Conservation (phyloP, 2,797 vertebrate genomes). For the Mormyrops boulengeri region DNA sequence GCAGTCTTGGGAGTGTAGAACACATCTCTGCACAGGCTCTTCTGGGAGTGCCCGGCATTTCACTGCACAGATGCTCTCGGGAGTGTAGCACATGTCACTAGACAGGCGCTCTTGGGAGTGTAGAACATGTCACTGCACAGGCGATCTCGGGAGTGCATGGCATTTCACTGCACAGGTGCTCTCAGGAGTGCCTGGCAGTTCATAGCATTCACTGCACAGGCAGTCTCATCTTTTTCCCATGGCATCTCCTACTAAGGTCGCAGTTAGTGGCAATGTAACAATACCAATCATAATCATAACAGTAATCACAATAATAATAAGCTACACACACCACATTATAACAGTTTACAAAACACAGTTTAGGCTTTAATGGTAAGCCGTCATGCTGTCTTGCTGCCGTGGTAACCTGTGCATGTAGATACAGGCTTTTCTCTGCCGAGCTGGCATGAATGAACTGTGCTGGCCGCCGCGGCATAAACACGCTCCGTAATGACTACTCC, state of each 20-base stretch:
- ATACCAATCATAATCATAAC: not conserved
- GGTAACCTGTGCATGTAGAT: not conserved
- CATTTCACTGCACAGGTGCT: not conserved
- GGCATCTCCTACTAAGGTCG: not conserved
- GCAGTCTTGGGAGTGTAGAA: not conserved
- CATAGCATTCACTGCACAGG: not conserved
- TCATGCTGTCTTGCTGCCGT: not conserved
- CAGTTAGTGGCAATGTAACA: not conserved
- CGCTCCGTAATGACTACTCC: constrained; percentile 51
- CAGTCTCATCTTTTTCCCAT: not conserved
- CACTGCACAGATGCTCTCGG: not conserved
- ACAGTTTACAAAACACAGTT: not conserved
- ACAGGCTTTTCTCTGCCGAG: not conserved
- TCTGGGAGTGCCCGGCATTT: not conserved
- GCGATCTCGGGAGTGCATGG: not conserved
- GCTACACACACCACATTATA: not conserved
- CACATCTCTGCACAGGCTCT: not conserved
- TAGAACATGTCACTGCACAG: not conserved
- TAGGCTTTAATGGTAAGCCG: not conserved
- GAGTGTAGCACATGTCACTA: not conserved
- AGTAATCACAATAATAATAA: constrained; percentile 1
- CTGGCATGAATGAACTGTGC: constrained; percentile 37
- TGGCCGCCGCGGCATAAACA: constrained; percentile 45
- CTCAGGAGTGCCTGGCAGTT: not conserved
- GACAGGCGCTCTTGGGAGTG: no score